phyloP scores from a whole-genome alignment of 2,888 invertebrate genomes.

The Mythimna vitellina region DNA sequence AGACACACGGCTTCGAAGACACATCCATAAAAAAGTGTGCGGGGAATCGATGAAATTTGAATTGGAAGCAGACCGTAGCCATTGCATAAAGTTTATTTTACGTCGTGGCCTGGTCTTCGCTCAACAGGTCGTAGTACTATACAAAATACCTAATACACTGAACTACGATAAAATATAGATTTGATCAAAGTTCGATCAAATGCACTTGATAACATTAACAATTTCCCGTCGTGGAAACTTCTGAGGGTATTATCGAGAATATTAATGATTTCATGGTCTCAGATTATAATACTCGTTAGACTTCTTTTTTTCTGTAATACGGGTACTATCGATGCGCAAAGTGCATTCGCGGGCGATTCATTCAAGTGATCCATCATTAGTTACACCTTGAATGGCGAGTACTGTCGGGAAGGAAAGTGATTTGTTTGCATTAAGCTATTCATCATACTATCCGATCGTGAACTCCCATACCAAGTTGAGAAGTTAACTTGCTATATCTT shows the following conservation, averaged over 20 bases:
- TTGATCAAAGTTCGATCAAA: not conserved
- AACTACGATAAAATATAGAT: too few relatives aligned
- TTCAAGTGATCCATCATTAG: conserved; percentile 66
- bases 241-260: conserved; percentile 33
- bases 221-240: conserved; percentile 2
- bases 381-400: conserved; percentile 61
- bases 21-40: not conserved
- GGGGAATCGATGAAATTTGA: not conserved
- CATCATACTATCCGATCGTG: not conserved
- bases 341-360: conserved; percentile 62
- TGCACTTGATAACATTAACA: conserved; percentile 1
- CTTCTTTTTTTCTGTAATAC: conserved; percentile 45
- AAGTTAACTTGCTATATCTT: not conserved
- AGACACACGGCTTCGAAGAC: not conserved
- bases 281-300: conserved; percentile 34
- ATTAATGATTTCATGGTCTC: conserved; percentile 47
- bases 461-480: not conserved
- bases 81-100: not conserved
- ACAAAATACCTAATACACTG: not conserved
- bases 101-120: not conserved
- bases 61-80: not conserved
- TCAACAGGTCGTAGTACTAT: not conserved
- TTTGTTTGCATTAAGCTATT: conserved; percentile 1
- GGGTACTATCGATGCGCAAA: conserved; percentile 54
- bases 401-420: conserved; percentile 41